A percentile compares a stretch with the other conserved stretches of the same genome.
phyloP scores from a whole-genome alignment of 2,113 vertebrate species.

The Rhynchopsitta pachyrhyncha region DNA sequence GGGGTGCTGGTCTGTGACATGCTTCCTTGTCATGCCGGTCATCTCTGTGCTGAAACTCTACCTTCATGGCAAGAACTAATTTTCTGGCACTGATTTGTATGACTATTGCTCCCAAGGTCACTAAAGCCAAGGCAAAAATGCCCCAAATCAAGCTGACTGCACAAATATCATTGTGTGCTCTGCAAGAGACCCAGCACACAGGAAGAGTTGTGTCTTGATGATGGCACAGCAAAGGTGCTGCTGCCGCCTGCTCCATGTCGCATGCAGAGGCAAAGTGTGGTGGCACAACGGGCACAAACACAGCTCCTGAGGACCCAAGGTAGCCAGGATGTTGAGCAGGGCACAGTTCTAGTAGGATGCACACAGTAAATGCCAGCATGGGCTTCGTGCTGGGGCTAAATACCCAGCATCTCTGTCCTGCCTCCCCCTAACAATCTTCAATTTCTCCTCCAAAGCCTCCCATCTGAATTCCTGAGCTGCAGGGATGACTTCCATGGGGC shows the following conservation, averaged over 20 bases:
- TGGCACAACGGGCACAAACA: neutral
- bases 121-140: neutral
- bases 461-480: neutral
- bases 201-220: neutral
- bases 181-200: neutral
- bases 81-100: neutral
- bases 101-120: neutral
- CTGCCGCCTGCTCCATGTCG: fast-evolving
- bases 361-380: fast-evolving
- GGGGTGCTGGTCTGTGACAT: neutral
- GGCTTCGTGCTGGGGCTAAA: fast-evolving
- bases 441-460: neutral
- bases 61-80: neutral
- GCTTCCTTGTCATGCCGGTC: neutral
- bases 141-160: neutral
- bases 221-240: neutral
- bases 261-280: neutral
- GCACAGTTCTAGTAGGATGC: neutral
- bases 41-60: neutral
- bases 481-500: fast-evolving
- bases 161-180: neutral
- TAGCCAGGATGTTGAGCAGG: neutral
- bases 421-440: neutral
- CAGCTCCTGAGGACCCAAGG: neutral
- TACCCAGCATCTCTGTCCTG: neutral